A percentile compares a stretch with the other conserved stretches of the same genome.
These are phyloP conservation scores for Oryctolagus cuniculus DNA, from an alignment of 2,113 vertebrate genomes.

Conservation along the genomic window mOryCun1.1 NC_091445.1:13239501-13240000, in stretches of 20 bases:
- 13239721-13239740: conserved; percentile 7
- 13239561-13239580: not conserved
- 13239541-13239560: conserved; percentile 28
- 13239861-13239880: conserved; percentile 21
- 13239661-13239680: conserved; percentile 59
- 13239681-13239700: conserved; percentile 21
- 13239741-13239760: conserved; percentile 33
- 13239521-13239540: conserved; percentile 55
- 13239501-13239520: conserved; percentile 68
- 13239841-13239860: conserved; percentile 58
- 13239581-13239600: conserved; percentile 51
- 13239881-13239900: conserved; percentile 36
- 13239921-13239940: conserved; percentile 47
- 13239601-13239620: conserved; percentile 31
- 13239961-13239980: conserved; percentile 65
- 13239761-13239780: not conserved
- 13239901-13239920: conserved; percentile 53
- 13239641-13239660: conserved; percentile 11
- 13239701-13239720: conserved; percentile 35
- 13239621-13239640: conserved; percentile 64
- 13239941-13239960: conserved; percentile 44
- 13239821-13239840: conserved; percentile 61
- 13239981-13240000: conserved; percentile 79
- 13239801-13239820: conserved; percentile 44
- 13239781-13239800: conserved; percentile 59